Base-by-base conservation (phyloP, 2,888 invertebrate species). In the Cryptocheilus praepositus region DNA sequence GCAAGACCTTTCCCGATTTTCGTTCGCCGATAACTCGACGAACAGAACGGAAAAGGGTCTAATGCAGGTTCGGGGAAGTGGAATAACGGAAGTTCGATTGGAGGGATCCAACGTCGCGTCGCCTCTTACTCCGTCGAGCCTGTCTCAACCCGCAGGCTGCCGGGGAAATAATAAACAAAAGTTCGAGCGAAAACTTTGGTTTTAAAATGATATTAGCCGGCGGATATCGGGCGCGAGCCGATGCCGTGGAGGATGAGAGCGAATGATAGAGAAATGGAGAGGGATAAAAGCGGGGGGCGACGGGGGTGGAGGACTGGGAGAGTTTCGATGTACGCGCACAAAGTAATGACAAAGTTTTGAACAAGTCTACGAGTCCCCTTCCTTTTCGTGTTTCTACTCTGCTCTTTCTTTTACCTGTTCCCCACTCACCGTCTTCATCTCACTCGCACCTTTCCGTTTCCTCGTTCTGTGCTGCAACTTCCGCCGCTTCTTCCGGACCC, bases 281-380 rank as follows among this genome's bases (percentile, higher is more conserved):
- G 36, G 11, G 36, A 36, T 7, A 36, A 36, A 11, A 36, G 36
- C 7, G 36, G 11, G 36, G 36, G 36, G 8, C 36, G 36, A 7
- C 36, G 8, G 49, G 1, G n/a, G 18, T 16, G 11, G 60, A 57
- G 55, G 61, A 62, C 64, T 58, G 46, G 43, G 62, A 65, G 79
- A 77, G 74, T 76, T 74, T 77, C 79, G 74, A 78, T 81, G 78
- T 77, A 80, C 75, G 71, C 65, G 79, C 76, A 81, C 77, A 80
- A 85, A 86, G 82, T 83, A 85, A 86, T 84, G 85, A 86, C 83
- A 85, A 87, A 87, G 84, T 87, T 85, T 75, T 64, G 78, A 83
- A 84, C 82, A 83, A 85, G 81, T 83, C 75, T 70, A 67, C 62
- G n/a, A 64, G 63, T 54, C 64, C 63, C 58, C 16, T 36, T 51